Evolutionary conservation across 2,113 vertebrate genomes (phyloP), one percentile per base, ranked within the genome.

Genomic region (Lepisosteus oculatus): DNA sequence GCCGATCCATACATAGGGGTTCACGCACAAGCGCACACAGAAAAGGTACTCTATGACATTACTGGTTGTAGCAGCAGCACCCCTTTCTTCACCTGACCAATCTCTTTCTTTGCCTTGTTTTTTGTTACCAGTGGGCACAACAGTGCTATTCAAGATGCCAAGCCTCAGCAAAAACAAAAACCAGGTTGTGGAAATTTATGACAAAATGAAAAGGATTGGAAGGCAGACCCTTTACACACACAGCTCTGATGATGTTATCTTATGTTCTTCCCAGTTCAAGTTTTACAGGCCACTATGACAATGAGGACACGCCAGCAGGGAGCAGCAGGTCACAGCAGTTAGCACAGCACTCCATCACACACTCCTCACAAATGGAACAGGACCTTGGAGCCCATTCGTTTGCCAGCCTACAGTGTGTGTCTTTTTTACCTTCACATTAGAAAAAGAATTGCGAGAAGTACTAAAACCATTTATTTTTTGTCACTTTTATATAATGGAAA

Each of bases 371-470:
- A 68, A 61, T 69, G 51, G 74, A 69, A 66, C 43, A 8, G 74
- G 75, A 79, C 77, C 77, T 79, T 77, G 70, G 57, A 6, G 64
- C 66, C 12, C n/a, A 13, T 65, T 65, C 51, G 59, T 69, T 71
- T 55, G 71, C 71, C 70, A 62, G 12, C 71, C 62, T 68, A 11
- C 14, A 41, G 59, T 68, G 65, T 66, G 6, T 62, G 17, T 72
- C 8, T 45, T 14, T 65, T 14, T 11, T 43, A 44, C 42, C 41
- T 13, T 4, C 9, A 14, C 1, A 3, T 44, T 15, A 54, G 4
- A 9, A 13, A 55, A 54, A 44, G 43, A 54, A 13, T 29, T 42
- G 62, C 6, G 15, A 8, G 3, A 64, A 12, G 11, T 42, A 29
- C 29, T 42, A 6, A 17, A 42, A 11, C 6, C 63, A 65, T 44